A percentile compares a stretch with the other conserved stretches of the same genome.
Evolutionary conservation across 1,140 invertebrate genomes (phyloP).

Genomic region (Drosophila ercepeae): DNA sequence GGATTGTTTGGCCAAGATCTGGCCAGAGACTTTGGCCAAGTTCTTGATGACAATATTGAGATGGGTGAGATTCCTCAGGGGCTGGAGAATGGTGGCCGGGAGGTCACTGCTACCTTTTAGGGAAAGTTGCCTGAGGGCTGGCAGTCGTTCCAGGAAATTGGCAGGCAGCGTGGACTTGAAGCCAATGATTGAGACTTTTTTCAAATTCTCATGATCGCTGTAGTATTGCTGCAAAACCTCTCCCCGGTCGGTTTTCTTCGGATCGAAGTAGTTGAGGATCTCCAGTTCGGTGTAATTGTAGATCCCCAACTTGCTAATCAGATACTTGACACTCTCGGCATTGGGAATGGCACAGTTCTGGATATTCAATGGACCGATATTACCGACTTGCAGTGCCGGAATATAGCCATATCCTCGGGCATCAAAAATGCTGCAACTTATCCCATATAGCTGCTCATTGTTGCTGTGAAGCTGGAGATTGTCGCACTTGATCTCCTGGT

Average conservation of each 20-base stretch:
- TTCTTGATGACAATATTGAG: slow-evolving; percentile 58
- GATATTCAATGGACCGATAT: slow-evolving; percentile 42
- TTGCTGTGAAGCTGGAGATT: slow-evolving; percentile 55
- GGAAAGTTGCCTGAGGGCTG: slow-evolving; percentile 43
- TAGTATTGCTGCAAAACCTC: slow-evolving; percentile 62
- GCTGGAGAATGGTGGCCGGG: slow-evolving; percentile 50
- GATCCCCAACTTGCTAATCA: slow-evolving; percentile 52
- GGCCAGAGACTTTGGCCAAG: slow-evolving; percentile 54
- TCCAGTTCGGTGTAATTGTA: slow-evolving; percentile 59
- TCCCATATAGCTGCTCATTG: slow-evolving; percentile 39
- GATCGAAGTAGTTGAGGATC: slow-evolving; percentile 61
- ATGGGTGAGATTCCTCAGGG: slow-evolving; percentile 35
- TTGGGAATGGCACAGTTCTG: slow-evolving; percentile 64
- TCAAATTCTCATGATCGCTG: slow-evolving; percentile 50
- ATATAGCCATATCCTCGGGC: slow-evolving; percentile 59
- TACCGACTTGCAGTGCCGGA: slow-evolving; percentile 50
- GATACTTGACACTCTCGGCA: slow-evolving; percentile 40
- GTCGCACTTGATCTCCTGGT: slow-evolving; percentile 68
- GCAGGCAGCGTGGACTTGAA: slow-evolving; percentile 56
- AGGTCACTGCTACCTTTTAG: slow-evolving; percentile 60
- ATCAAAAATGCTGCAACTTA: slow-evolving; percentile 61
- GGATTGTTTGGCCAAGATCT: slow-evolving; percentile 60
- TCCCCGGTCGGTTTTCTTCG: slow-evolving; percentile 49
- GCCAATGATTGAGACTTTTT: slow-evolving; percentile 41
- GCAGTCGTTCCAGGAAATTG: slow-evolving; percentile 48